These are phyloP conservation scores for Sphecodes monilicornis DNA, from an alignment of 2,888 invertebrate species.

Conservation along the genomic window DNA sequence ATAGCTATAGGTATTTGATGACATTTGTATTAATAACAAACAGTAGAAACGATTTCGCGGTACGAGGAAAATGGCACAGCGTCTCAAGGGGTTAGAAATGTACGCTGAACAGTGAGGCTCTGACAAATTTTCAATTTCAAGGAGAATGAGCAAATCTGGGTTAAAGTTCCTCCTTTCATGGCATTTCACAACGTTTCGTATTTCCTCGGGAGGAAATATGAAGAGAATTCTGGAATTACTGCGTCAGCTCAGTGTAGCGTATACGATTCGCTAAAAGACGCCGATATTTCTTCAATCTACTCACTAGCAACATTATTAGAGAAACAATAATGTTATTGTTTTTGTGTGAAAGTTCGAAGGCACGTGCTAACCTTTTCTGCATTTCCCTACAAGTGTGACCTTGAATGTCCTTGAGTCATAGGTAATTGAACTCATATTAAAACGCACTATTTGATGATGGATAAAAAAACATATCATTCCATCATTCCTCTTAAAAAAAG, in stretches of 20 bases:
- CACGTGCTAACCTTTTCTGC: too few relatives aligned
- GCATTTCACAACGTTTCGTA: neutral
- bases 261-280: neutral
- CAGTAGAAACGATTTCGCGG: too few relatives aligned
- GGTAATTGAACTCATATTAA: too few relatives aligned
- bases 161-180: neutral
- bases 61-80: neutral
- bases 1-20: too few relatives aligned
- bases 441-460: too few relatives aligned
- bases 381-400: too few relatives aligned
- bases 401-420: too few relatives aligned
- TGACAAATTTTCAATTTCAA: conserved; percentile 5
- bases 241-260: neutral
- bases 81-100: neutral
- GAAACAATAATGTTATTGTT: too few relatives aligned
- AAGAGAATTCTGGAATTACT: neutral
- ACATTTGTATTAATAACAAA: too few relatives aligned
- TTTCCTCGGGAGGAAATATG: neutral
- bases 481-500: too few relatives aligned
- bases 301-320: neutral
- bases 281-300: neutral
- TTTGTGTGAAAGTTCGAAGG: too few relatives aligned
- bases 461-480: too few relatives aligned
- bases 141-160: neutral
- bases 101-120: neutral